phyloP scores from a whole-genome alignment of 92 coral and sea anemone genomes.

The Zoanthus solanderi region DNA sequence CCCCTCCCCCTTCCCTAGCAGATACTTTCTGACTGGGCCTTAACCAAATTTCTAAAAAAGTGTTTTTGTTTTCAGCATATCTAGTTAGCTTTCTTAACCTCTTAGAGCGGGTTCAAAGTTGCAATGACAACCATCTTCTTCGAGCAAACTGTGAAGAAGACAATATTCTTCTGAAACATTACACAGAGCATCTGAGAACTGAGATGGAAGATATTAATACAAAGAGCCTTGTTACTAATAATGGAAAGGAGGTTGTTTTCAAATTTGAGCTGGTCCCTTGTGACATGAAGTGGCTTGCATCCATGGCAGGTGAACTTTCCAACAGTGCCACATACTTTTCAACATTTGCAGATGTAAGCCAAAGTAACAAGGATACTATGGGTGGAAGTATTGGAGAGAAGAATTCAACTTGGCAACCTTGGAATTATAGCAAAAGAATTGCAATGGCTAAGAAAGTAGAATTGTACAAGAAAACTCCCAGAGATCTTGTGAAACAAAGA shows the following conservation, averaged over 20 bases:
- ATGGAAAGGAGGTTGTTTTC: conserved; percentile 50
- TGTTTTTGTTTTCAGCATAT: no score
- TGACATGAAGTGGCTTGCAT: conserved; percentile 70
- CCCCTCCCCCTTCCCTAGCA: no score
- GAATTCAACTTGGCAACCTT: conserved; percentile 62
- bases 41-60: no score
- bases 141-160: conserved; percentile 70
- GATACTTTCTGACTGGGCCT: no score
- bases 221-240: no score
- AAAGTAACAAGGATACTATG: conserved; percentile 47
- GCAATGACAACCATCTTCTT: conserved; percentile 66
- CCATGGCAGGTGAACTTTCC: conserved; percentile 70
- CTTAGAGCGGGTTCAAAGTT: conserved; percentile 61
- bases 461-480: conserved; percentile 48
- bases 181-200: conserved; percentile 3
- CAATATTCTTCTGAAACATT: neutral
- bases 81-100: conserved; percentile 67
- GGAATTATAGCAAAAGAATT: conserved; percentile 59
- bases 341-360: conserved; percentile 63
- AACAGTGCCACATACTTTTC: conserved; percentile 67
- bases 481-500: conserved; percentile 57
- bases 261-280: conserved; percentile 56
- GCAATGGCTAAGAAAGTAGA: conserved; percentile 61
- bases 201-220: conserved; percentile 50
- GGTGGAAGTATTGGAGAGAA: conserved; percentile 57